Percentiles rank a stretch among this genome's conserved stretches.
Conservation (phyloP, 2,888 invertebrate species). For the Oscheius sp. region DNA sequence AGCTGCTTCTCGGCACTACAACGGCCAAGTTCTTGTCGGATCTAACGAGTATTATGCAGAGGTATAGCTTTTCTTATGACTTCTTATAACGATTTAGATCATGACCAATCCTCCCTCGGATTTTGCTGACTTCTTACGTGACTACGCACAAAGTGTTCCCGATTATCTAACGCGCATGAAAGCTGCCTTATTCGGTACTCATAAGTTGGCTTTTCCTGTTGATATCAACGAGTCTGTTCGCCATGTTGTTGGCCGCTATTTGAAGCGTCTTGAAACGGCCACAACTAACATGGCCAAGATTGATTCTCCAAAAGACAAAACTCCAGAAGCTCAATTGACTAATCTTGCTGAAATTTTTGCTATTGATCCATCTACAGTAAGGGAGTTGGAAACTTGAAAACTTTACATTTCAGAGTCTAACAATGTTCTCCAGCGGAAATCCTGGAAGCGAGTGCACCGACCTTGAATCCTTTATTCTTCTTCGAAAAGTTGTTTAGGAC, state of each 20-base stretch:
- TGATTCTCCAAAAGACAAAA: too few species aligned
- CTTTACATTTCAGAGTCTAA: not conserved
- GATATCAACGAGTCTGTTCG: constrained; percentile 10
- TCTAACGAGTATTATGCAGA: constrained; percentile 30
- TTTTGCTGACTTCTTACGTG: not conserved
- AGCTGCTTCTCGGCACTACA: constrained; percentile 26
- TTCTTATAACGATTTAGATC: not conserved
- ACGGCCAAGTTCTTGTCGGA: constrained; percentile 21
- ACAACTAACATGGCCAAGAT: too few species aligned
- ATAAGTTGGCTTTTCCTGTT: not conserved
- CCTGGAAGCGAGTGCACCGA: constrained; percentile 1
- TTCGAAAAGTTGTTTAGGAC: too few species aligned
- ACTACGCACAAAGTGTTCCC: not conserved
- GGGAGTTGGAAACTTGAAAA: not conserved
- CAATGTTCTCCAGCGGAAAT: constrained; percentile 10
- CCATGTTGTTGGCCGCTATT: not conserved
- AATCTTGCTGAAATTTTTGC: constrained; percentile 1
- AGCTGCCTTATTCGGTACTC: not conserved
- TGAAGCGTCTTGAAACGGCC: not conserved
- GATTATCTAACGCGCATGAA: not conserved
- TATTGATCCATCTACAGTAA: not conserved
- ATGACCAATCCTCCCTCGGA: constrained; percentile 11
- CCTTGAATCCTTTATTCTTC: not conserved
- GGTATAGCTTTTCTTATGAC: not conserved
- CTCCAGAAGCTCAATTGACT: not conserved